These are phyloP conservation scores for Cephus pulcher DNA, from an alignment of 2,888 invertebrate species.

Conservation along the genomic window DNA sequence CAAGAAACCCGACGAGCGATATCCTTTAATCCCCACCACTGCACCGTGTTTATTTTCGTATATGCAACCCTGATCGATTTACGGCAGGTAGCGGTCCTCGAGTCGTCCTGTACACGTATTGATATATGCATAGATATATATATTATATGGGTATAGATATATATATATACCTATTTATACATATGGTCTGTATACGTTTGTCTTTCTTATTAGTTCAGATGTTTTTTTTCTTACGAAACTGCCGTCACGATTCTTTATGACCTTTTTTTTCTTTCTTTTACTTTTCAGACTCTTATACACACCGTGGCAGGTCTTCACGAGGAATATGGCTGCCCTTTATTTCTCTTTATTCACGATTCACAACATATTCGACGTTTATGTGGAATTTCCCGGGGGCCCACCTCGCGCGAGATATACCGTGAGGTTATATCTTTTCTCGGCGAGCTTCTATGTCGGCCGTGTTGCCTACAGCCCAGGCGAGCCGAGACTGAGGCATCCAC, in stretches of 20 bases:
- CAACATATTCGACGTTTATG: background rate
- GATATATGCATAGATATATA: background rate
- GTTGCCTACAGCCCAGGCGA: conserved; percentile 62
- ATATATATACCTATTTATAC: background rate
- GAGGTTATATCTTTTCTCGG: background rate
- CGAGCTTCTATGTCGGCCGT: conserved; percentile 32
- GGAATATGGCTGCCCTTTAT: background rate
- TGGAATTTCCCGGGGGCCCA: background rate
- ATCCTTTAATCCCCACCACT: background rate
- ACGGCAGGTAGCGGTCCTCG: background rate
- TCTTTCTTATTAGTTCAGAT: background rate
- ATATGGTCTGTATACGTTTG: background rate
- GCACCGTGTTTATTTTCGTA: background rate
- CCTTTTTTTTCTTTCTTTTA: background rate
- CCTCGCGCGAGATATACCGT: background rate
- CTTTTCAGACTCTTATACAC: background rate
- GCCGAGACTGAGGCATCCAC: conserved; percentile 60
- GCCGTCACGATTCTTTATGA: background rate
- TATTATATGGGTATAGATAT: background rate
- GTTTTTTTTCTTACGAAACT: background rate
- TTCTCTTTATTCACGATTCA: background rate
- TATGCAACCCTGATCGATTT: background rate
- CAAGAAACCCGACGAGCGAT: background rate
- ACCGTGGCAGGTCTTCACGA: background rate
- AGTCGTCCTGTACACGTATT: background rate